Evolutionary conservation across 2,113 vertebrate species (phyloP), one percentile per base, ranked within the genome.

Genomic region (Siniperca knerii): DNA sequence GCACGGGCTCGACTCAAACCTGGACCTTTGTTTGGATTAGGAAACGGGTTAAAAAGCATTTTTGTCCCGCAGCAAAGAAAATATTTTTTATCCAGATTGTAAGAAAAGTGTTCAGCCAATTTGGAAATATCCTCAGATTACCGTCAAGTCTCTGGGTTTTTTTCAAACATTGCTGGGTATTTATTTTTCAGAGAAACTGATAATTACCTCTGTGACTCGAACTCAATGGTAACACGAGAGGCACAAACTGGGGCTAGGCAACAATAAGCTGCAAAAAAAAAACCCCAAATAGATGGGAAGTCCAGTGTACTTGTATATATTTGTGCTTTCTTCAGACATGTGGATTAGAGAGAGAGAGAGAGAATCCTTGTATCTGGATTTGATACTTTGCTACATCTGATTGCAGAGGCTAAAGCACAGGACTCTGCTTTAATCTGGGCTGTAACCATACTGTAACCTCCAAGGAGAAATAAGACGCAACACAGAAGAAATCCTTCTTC

Each of bases 391-490:
- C 4, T 25, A 13, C 23, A 58, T 58, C 11, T 25, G 10, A 58
- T 6, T 25, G 68, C 48, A 20, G 25, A 11, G 1, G 25, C 12
- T 5, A 18, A n/a, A 11, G 20, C 25, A 25, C 20, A 29, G 55
- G 25, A 21, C 70, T 50, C 37, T 33, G 61, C 20, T 8, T 50
- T 13, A 42, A 37, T 23, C 40, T 40, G 18, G 7, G 29, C 69
- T 40, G 3, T 1, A 71, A 35, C n/a, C 8, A 10, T 0, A 3
- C 12, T n/a, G 11, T 15, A 8, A 11, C 16, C 16, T 11, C 37
- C 6, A 16, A 33, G 52, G 11, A 76, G 67, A 91, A 92, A 89
- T 75, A 85, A 91, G 67, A 91, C 83, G 37, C 77, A 75, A 88
- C 78, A 90, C 84, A 84, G 29, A 61, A 4, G 33, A 42, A 62